Evolutionary conservation across 2,888 invertebrate genomes (phyloP).

Genomic region (Sminthurides aquaticus): DNA sequence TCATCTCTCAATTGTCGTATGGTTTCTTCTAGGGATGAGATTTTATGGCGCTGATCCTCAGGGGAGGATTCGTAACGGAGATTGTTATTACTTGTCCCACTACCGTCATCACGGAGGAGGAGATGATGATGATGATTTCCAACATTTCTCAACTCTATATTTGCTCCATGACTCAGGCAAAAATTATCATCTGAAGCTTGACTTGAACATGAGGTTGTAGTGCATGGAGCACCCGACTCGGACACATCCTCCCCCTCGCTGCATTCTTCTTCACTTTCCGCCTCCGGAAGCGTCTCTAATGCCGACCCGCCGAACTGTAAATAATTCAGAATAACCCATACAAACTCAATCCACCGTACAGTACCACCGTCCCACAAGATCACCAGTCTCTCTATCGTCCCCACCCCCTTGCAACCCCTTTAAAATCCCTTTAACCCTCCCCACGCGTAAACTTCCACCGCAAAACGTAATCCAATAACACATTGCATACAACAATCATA

Average conservation of each 20-base stretch:
- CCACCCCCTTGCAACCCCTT: too few relatives aligned
- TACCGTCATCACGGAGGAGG: background rate
- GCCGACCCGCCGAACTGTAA: constrained; percentile 36
- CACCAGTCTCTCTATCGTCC: too few relatives aligned
- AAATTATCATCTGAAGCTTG: constrained; percentile 15
- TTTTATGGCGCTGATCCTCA: constrained; percentile 23
- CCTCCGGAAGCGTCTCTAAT: constrained; percentile 42
- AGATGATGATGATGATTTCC: background rate
- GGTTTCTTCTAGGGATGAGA: constrained; percentile 35
- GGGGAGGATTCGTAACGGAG: constrained; percentile 9
- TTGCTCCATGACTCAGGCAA: constrained; percentile 14
- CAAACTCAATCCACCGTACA: too few relatives aligned
- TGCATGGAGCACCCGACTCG: constrained; percentile 15
- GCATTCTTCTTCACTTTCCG: constrained; percentile 31
- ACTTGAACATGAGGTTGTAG: constrained; percentile 25
- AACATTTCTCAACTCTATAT: constrained; percentile 18
- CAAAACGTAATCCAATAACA: too few relatives aligned
- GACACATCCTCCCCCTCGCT: constrained; percentile 23
- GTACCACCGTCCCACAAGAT: too few relatives aligned
- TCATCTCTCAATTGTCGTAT: constrained; percentile 54
- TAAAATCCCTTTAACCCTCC: too few relatives aligned
- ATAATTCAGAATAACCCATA: too few relatives aligned
- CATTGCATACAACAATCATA: too few relatives aligned
- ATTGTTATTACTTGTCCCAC: background rate
- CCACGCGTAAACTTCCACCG: too few relatives aligned